These are phyloP conservation scores for Netelia melanura DNA, from an alignment of 2,888 invertebrate genomes.

Conservation along the genomic window DNA sequence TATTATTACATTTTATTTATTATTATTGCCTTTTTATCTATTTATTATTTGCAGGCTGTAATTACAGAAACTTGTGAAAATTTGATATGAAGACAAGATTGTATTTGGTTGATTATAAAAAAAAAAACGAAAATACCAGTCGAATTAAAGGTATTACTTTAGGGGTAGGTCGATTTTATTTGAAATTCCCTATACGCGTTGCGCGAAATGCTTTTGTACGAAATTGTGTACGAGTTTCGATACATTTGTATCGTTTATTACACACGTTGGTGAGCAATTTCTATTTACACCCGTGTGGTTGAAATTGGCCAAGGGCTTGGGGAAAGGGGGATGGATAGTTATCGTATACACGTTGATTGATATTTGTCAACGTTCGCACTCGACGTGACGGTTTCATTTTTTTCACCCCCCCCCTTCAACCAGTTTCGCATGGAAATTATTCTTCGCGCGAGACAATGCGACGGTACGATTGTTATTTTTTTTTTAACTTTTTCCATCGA, in stretches of 20 bases:
- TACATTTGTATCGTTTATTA: not conserved
- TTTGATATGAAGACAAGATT: too few relatives aligned
- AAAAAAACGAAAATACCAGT: not conserved
- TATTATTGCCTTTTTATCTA: not conserved
- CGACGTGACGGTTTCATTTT: conserved; percentile 23
- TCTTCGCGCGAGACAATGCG: not conserved
- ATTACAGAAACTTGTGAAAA: not conserved
- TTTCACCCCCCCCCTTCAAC: not conserved
- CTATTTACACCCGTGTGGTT: conserved; percentile 43
- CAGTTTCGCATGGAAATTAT: not conserved
- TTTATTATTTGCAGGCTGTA: not conserved
- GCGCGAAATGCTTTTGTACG: not conserved
- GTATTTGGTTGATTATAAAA: too few relatives aligned
- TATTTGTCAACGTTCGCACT: conserved; percentile 62
- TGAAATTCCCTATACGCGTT: not conserved
- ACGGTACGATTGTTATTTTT: conserved; percentile 19
- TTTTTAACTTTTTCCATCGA: not conserved
- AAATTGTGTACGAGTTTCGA: not conserved
- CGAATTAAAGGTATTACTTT: not conserved
- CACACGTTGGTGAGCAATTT: conserved; percentile 10
- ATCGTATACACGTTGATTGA: conserved; percentile 66
- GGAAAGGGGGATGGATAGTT: conserved; percentile 48
- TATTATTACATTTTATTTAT: too few relatives aligned
- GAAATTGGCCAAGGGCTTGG: conserved; percentile 26
- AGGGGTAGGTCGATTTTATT: not conserved